Evolutionary conservation across 2,888 invertebrate genomes (phyloP).

Genomic region (Rhingia rostrata): DNA sequence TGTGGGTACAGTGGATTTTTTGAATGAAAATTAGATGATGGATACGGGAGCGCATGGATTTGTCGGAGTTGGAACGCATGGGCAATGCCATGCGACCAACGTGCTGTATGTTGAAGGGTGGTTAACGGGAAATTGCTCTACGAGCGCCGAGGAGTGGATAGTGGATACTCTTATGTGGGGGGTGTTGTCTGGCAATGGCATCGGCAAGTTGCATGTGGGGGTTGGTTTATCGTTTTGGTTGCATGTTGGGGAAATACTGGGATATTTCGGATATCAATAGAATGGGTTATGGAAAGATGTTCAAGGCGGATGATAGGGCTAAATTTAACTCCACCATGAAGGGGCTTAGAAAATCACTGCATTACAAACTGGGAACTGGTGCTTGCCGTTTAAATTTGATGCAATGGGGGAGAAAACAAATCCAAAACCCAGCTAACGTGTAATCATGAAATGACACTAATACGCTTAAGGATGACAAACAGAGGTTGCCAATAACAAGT

Average conservation of each 20-base stretch:
- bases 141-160: neutral
- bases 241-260: constrained; percentile 24
- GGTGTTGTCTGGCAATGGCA: constrained; percentile 6
- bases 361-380: too few species aligned
- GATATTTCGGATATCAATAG: constrained; percentile 22
- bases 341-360: too few species aligned
- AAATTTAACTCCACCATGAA: too few species aligned
- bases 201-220: constrained; percentile 1
- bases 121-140: constrained; percentile 40
- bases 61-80: constrained; percentile 69
- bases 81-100: constrained; percentile 62
- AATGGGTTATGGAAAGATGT: too few species aligned
- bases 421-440: too few species aligned
- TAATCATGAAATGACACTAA: too few species aligned
- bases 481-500: too few species aligned
- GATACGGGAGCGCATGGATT: constrained; percentile 69
- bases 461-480: too few species aligned
- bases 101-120: constrained; percentile 62
- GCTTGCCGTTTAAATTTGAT: too few species aligned
- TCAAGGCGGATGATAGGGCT: too few species aligned
- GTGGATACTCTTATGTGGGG: neutral
- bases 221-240: neutral
- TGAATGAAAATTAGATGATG: constrained; percentile 65
- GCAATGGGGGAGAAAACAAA: too few species aligned
- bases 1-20: constrained; percentile 53